These are phyloP conservation scores for Martes martes DNA, from an alignment of 2,113 vertebrate genomes.

Conservation along the genomic window DNA sequence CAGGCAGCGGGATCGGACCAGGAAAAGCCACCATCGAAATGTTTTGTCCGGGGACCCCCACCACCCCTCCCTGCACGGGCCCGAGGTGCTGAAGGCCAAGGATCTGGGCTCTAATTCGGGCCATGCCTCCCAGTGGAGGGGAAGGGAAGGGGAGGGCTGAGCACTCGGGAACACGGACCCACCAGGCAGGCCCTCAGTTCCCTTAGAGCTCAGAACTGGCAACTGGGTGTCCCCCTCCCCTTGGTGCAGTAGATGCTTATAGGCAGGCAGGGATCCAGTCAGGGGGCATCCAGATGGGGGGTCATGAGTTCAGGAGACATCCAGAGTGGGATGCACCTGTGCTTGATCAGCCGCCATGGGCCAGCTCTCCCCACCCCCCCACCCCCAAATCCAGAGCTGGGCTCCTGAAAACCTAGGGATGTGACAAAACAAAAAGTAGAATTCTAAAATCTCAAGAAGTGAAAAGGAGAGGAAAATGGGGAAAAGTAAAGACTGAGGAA, in stretches of 20 bases:
- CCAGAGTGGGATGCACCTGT: too few relatives aligned
- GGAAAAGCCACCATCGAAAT: background rate
- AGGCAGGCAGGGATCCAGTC: background rate
- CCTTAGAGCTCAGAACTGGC: background rate
- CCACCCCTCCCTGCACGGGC: background rate
- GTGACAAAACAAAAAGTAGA: background rate
- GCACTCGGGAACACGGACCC: background rate
- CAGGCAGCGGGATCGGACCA: background rate
- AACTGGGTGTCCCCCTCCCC: too few relatives aligned
- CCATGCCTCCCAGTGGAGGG: background rate
- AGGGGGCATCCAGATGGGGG: background rate
- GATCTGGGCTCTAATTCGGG: background rate
- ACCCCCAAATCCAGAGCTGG: background rate
- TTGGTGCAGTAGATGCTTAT: too few relatives aligned
- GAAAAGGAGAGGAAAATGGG: background rate
- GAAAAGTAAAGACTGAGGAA: background rate
- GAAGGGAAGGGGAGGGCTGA: background rate
- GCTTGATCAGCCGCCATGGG: too few relatives aligned
- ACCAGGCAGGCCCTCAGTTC: background rate
- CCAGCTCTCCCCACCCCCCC: too few relatives aligned
- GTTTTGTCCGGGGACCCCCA: background rate
- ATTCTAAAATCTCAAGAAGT: background rate
- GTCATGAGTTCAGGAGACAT: background rate
- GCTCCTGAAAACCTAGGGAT: background rate
- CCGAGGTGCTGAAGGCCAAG: background rate